Evolutionary conservation across 2,888 invertebrate genomes (phyloP).

Genomic region (Andricus quercusramuli): DNA sequence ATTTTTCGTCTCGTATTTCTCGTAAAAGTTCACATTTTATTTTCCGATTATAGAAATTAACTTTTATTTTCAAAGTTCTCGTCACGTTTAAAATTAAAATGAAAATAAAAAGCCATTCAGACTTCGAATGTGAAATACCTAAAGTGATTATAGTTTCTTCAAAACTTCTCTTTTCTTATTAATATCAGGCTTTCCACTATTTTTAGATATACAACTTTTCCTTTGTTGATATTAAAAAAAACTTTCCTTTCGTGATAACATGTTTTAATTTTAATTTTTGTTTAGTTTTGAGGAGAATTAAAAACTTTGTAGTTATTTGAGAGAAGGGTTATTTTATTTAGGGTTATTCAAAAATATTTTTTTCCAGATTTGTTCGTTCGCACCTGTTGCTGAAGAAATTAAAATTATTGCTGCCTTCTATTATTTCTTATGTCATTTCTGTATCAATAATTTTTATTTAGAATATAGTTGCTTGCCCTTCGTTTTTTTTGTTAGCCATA

Average conservation of each 20-base stretch:
- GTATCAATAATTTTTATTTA: no score
- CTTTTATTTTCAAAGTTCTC: neutral
- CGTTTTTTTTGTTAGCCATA: no score
- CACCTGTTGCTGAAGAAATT: no score
- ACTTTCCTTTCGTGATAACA: neutral
- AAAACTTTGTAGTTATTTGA: no score
- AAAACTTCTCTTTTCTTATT: neutral
- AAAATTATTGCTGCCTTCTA: no score
- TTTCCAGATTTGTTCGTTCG: no score
- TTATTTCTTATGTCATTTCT: no score
- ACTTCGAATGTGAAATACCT: neutral
- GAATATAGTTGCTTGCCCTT: no score
- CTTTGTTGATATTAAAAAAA: neutral
- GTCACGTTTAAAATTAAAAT: neutral
- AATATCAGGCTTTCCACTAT: neutral
- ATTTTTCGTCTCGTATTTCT: constrained; percentile 24
- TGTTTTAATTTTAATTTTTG: neutral
- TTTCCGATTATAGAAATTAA: neutral
- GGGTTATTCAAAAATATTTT: no score
- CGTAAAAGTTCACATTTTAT: neutral
- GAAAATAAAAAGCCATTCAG: neutral
- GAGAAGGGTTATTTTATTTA: no score
- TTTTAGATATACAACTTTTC: neutral
- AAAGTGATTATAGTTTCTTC: neutral
- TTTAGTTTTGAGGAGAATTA: neutral